Percentiles rank a stretch among this genome's conserved stretches.
Conservation (phyloP, 2,113 vertebrate genomes). For the Alaudala cheleensis region DNA sequence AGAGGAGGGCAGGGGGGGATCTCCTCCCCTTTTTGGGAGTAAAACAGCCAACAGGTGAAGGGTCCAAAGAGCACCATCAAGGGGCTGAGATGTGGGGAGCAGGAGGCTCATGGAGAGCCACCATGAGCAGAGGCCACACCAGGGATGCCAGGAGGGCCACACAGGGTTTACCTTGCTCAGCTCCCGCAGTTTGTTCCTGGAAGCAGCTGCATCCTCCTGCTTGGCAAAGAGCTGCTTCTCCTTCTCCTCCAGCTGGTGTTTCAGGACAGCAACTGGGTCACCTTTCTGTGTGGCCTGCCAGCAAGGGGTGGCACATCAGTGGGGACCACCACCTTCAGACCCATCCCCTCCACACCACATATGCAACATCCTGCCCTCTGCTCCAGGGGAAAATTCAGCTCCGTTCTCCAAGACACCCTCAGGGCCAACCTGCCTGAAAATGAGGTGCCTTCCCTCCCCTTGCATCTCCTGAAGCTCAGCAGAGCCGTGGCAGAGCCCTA, state of each 20-base stretch:
- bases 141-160: rapidly evolving
- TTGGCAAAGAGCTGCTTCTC: constrained; percentile 86
- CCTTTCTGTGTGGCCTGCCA: constrained; percentile 90
- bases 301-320: background rate
- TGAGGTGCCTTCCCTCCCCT: background rate
- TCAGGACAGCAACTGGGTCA: constrained; percentile 85
- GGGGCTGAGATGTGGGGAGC: background rate
- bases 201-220: constrained; percentile 82
- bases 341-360: background rate
- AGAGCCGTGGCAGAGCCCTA: constrained; percentile 42
- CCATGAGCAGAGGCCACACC: rapidly evolving
- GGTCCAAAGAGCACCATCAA: background rate
- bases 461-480: rapidly evolving
- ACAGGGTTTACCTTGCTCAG: constrained; percentile 80
- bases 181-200: constrained; percentile 86
- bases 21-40: background rate
- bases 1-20: background rate
- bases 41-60: background rate
- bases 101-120: background rate
- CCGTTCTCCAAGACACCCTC: background rate
- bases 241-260: constrained; percentile 91
- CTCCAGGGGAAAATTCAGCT: background rate
- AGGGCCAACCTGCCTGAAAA: background rate
- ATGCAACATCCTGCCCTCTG: rapidly evolving
- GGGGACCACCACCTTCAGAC: background rate